Base-by-base conservation (phyloP, 2,797 vertebrate genomes). In the Cynopterus sphinx region DNA sequence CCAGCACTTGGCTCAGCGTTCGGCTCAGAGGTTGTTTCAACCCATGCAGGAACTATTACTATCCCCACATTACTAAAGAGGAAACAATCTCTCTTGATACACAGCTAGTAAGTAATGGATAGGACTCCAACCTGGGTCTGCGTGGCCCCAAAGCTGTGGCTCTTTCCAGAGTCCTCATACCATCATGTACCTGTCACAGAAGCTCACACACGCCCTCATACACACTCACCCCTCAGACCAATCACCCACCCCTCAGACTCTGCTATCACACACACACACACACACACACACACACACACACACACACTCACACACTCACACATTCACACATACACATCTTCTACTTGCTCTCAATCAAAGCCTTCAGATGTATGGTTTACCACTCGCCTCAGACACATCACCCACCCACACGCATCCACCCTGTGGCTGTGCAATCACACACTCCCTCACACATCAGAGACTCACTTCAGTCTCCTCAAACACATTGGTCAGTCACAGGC, bases 271-370 rank as follows among this genome's bases (percentile, higher is more conserved):
- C 53, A 55, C 46, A 49, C 46, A 49, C 46, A 8, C 46, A 49
- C 13, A 36, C 22, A n/a, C 85, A 55, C 79, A 61, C 26, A 19
- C 2, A 39, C 41, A 9, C 3, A 1, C 26, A 43, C 13, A 6
- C 0, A 0, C 10, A 36, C 5, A 1, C 21, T 3, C 1, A 5
- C 28, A 17, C 1, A n/a, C n/a, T n/a, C n/a, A n/a, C n/a, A n/a
- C n/a, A n/a, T n/a, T 2, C 1, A 5, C 28, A 41, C 41, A 31
- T 31, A 57, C 31, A 59, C 46, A 9, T 28, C 61, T 82, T 5
- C 28, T 12, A 8, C 57, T 13, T 0, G 0, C 6, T 12, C n/a
- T 49, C 39, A 6, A 24, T 21, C 22, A 26, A 26, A 49, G 33
- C 43, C 78, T 24, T 83, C 68, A 61, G 36, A 51, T 0, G 0